A percentile compares a stretch with the other conserved stretches of the same genome.
Conservation (phyloP, 2,888 invertebrate species). For the Drosophila neotestacea region DNA sequence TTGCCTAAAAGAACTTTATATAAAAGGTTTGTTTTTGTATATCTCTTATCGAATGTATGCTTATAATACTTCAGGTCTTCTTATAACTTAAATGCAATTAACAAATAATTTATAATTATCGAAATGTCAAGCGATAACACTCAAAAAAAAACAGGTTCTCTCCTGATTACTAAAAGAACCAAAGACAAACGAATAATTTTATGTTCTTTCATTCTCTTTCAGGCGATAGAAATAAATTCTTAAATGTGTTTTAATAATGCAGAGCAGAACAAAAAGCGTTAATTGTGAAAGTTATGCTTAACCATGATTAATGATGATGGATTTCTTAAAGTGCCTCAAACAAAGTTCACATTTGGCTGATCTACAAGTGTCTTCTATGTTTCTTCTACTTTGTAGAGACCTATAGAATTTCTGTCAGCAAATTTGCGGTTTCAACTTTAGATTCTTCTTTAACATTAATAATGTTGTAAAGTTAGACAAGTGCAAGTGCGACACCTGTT, state of each 20-base stretch:
- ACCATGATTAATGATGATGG: constrained; percentile 47
- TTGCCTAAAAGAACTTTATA: too few relatives aligned
- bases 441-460: constrained; percentile 12
- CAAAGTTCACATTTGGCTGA: constrained; percentile 8
- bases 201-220: neutral
- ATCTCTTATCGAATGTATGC: too few relatives aligned
- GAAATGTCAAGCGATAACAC: constrained; percentile 37
- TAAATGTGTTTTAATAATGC: constrained; percentile 4
- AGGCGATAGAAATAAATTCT: constrained; percentile 5
- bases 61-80: constrained; percentile 1
- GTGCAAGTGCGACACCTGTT: constrained; percentile 73
- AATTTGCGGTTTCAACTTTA: constrained; percentile 19
- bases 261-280: constrained; percentile 5
- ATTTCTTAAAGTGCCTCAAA: constrained; percentile 13
- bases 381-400: neutral
- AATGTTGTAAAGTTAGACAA: constrained; percentile 44
- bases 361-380: neutral
- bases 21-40: neutral
- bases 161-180: neutral
- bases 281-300: constrained; percentile 42
- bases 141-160: neutral
- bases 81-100: constrained; percentile 24
- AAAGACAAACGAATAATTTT: neutral
- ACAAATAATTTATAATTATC: constrained; percentile 23
- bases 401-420: constrained; percentile 2